A percentile compares a stretch with the other conserved stretches of the same genome.
These are phyloP conservation scores for Zapornia atra DNA, from an alignment of 2,113 vertebrate species.

Conservation along the genomic window DNA sequence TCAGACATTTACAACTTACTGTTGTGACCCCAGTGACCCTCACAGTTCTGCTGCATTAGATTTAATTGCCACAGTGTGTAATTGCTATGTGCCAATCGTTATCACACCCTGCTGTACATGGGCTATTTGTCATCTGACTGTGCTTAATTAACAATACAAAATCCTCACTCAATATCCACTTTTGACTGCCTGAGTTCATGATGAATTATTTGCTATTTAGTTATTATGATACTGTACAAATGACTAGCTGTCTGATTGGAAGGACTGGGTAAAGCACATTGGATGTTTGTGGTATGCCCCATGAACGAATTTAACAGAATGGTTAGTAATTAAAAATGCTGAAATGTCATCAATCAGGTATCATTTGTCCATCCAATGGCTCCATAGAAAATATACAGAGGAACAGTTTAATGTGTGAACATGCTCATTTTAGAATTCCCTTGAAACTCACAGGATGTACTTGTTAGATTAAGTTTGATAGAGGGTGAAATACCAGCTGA, in stretches of 20 bases:
- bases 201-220: not conserved
- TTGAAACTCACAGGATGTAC: not conserved
- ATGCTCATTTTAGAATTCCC: not conserved
- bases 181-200: not conserved
- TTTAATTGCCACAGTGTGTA: not conserved
- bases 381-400: not conserved
- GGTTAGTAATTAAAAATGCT: not conserved
- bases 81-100: not conserved
- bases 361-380: not conserved
- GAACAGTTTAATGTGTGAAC: conserved; percentile 10
- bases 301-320: not conserved
- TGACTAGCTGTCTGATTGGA: not conserved
- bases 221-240: not conserved
- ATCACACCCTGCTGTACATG: not conserved
- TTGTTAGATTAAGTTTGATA: not conserved
- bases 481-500: not conserved
- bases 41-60: not conserved
- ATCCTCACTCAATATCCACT: not conserved
- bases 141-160: conserved; percentile 16
- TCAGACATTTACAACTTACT: not conserved
- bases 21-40: not conserved
- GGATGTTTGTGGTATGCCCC: not conserved
- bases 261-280: not conserved
- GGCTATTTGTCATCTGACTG: not conserved
- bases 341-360: not conserved